These are phyloP conservation scores for Xenopus laevis DNA, from an alignment of 2,113 vertebrate genomes.

Conservation along the genomic window DNA sequence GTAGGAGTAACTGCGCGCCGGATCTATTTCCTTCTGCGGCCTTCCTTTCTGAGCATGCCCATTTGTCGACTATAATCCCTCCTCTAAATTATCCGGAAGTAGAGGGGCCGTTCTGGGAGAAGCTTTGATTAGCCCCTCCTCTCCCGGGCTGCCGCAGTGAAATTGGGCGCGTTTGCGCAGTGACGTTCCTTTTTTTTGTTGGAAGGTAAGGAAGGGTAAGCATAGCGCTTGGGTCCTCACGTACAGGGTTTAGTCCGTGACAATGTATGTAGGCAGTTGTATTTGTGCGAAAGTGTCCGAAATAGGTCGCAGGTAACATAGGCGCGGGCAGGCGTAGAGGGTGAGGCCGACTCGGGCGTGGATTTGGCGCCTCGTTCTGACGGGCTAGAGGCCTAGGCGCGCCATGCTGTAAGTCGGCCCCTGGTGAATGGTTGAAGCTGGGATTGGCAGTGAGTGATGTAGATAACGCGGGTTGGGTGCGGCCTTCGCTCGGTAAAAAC, in stretches of 20 bases:
- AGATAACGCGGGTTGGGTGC: background rate
- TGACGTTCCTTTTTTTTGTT: constrained; percentile 68
- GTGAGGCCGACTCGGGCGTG: constrained; percentile 2
- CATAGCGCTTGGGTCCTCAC: constrained; percentile 67
- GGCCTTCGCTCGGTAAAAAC: background rate
- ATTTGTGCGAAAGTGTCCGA: background rate
- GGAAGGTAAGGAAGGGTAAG: constrained; percentile 64
- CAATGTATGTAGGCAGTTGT: background rate
- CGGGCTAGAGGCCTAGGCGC: constrained; percentile 20
- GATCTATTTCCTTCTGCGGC: background rate
- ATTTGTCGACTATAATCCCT: background rate
- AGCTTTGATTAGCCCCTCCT: constrained; percentile 43
- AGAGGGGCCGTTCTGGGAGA: constrained; percentile 24
- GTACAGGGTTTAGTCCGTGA: background rate
- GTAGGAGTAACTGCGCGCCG: constrained; percentile 4
- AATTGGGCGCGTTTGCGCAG: constrained; percentile 73
- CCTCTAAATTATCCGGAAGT: constrained; percentile 18
- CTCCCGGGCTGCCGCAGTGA: constrained; percentile 70
- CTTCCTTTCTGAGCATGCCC: background rate
- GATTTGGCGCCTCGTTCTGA: constrained; percentile 14
- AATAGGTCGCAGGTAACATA: background rate
- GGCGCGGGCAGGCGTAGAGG: constrained; percentile 3
- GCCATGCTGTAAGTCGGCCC: constrained; percentile 26
- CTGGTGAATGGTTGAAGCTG: background rate
- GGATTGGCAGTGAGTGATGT: constrained; percentile 7